Conservation (phyloP, 2,113 vertebrate species). For the Typhlomys cinereus region DNA sequence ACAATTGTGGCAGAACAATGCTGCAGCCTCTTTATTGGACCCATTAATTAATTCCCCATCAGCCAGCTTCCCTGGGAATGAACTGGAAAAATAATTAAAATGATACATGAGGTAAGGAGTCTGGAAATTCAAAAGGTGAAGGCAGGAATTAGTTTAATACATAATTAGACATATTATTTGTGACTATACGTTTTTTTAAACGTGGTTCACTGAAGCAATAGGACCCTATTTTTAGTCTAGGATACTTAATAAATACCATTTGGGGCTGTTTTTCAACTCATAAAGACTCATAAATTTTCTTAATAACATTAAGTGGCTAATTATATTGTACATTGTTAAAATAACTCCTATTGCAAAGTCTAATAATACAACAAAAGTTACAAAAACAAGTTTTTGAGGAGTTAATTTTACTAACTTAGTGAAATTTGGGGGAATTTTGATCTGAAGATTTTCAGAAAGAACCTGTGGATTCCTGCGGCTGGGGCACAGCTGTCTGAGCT, state of each 20-base stretch:
- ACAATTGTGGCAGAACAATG: slow-evolving; percentile 80
- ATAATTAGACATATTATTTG: slow-evolving; percentile 83
- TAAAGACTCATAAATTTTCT: slow-evolving; percentile 61
- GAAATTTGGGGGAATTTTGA: background rate
- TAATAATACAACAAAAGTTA: slow-evolving; percentile 59
- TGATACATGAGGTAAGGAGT: slow-evolving; percentile 86
- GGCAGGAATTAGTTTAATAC: slow-evolving; percentile 79
- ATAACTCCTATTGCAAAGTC: slow-evolving; percentile 44
- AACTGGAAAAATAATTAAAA: slow-evolving; percentile 89
- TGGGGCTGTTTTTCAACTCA: slow-evolving; percentile 64
- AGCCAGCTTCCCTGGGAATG: slow-evolving; percentile 83
- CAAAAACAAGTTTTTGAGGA: slow-evolving; percentile 61
- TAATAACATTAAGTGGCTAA: slow-evolving; percentile 68
- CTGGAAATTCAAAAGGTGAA: slow-evolving; percentile 85
- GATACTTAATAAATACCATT: slow-evolving; percentile 67
- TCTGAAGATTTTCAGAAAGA: background rate
- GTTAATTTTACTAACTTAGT: slow-evolving; percentile 2
- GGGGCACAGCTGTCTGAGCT: no score
- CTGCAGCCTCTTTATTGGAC: slow-evolving; percentile 84
- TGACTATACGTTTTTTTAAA: slow-evolving; percentile 70
- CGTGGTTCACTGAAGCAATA: slow-evolving; percentile 47
- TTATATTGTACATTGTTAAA: slow-evolving; percentile 59
- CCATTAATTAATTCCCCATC: slow-evolving; percentile 88
- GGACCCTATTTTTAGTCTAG: slow-evolving; percentile 61
- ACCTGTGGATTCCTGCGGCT: no score